A percentile compares a stretch with the other conserved stretches of the same genome.
These are phyloP conservation scores for Amphiura filiformis DNA, from an alignment of 35 echinoderm and acorn worm species.

Conservation along the genomic window DNA sequence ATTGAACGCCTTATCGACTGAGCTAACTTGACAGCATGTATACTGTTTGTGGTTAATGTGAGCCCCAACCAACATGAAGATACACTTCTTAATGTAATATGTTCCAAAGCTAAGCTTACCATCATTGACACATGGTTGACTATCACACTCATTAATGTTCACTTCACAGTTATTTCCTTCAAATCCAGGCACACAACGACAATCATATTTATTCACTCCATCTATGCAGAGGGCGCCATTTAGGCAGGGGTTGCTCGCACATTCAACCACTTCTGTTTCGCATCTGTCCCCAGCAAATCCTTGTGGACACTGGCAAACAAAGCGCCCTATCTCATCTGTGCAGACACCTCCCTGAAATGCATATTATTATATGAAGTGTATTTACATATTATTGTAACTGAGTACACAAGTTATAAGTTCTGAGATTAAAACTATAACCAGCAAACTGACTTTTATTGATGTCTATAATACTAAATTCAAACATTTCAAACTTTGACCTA, in stretches of 20 bases:
- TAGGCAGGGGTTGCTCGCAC: constrained; percentile 54
- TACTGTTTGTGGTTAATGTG: too few species aligned
- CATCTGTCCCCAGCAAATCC: constrained; percentile 56
- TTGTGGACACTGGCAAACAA: constrained; percentile 31
- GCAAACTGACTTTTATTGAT: constrained; percentile 44
- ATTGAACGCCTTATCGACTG: too few species aligned
- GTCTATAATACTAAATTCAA: constrained; percentile 43
- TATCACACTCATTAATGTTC: constrained; percentile 63
- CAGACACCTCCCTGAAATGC: constrained; percentile 31
- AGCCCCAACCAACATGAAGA: too few species aligned
- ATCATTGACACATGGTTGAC: constrained; percentile 52
- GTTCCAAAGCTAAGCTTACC: too few species aligned
- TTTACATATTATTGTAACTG: too few species aligned
- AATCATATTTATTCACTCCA: constrained; percentile 37
- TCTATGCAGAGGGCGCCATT: constrained; percentile 60
- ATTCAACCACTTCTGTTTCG: constrained; percentile 62
- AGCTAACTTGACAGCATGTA: too few species aligned
- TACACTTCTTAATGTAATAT: too few species aligned
- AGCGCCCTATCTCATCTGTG: constrained; percentile 40
- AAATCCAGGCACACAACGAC: constrained; percentile 56
- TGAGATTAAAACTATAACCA: constrained; percentile 24
- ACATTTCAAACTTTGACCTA: too few species aligned
- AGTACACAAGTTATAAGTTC: too few species aligned
- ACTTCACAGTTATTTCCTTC: constrained; percentile 62
- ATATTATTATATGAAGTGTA: too few species aligned